Conservation (phyloP, 2,113 vertebrate genomes). For the Pachycephala philippinensis region DNA sequence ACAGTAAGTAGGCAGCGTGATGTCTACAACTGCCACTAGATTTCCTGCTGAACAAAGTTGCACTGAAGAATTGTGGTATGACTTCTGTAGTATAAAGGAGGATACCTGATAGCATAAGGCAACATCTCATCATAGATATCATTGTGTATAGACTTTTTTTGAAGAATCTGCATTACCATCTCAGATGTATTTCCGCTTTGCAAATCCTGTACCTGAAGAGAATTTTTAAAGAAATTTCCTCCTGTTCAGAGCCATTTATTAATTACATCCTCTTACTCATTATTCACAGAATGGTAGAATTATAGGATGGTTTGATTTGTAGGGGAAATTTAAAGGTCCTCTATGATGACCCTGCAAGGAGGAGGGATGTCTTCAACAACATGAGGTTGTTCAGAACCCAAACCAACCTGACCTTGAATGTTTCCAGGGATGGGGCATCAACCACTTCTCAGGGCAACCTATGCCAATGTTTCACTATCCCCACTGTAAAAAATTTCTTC, state of each 20-base stretch:
- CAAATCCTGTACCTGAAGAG: background rate
- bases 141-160: background rate
- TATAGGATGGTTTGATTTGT: background rate
- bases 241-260: background rate
- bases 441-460: background rate
- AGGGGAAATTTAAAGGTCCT: background rate
- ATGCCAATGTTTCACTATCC: background rate
- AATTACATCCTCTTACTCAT: background rate
- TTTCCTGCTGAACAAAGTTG: background rate
- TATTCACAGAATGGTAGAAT: background rate
- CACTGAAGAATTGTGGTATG: background rate
- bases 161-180: background rate
- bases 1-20: background rate
- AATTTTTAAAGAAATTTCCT: background rate
- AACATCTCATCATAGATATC: background rate
- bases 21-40: background rate
- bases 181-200: background rate
- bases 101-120: background rate
- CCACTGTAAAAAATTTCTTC: background rate
- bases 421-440: background rate
- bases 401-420: background rate
- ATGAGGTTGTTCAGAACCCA: background rate
- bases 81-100: background rate
- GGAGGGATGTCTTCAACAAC: background rate
- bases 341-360: background rate